Evolutionary conservation across 1,140 invertebrate genomes (phyloP).

Genomic region (Aphelinus certus): DNA sequence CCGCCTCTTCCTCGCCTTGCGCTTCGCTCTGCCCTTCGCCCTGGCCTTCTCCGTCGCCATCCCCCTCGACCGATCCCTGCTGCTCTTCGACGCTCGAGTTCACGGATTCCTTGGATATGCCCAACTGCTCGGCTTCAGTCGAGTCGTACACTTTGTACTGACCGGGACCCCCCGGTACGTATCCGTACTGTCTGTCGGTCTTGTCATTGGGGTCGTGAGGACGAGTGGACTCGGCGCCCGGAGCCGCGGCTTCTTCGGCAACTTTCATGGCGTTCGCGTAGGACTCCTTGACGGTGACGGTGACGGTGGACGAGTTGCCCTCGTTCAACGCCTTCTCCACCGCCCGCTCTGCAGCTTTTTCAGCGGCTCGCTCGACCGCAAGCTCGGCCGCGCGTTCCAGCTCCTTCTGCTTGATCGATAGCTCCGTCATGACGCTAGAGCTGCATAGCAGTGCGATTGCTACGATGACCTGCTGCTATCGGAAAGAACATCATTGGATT

Average conservation of each 20-base stretch:
- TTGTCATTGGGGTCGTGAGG: conserved; percentile 3
- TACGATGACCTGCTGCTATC: conserved; percentile 3
- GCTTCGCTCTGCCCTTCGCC: neutral
- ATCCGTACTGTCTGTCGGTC: conserved; percentile 18
- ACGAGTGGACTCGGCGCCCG: conserved; percentile 43
- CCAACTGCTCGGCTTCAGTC: conserved; percentile 13
- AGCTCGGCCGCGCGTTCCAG: conserved; percentile 60
- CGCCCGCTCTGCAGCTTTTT: conserved; percentile 59
- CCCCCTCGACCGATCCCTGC: neutral
- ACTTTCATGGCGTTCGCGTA: conserved; percentile 55
- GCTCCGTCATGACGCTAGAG: neutral
- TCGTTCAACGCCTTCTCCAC: conserved; percentile 59
- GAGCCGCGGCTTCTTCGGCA: conserved; percentile 48
- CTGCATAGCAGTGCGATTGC: neutral
- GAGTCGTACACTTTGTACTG: conserved; percentile 3
- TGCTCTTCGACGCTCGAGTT: conserved; percentile 27
- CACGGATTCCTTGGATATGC: conserved; percentile 27
- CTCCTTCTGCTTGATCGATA: conserved; percentile 49
- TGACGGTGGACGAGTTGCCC: conserved; percentile 56
- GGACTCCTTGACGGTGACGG: conserved; percentile 55
- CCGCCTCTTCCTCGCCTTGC: neutral
- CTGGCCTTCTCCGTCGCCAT: neutral
- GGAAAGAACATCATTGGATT: too few species aligned
- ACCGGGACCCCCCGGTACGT: neutral
- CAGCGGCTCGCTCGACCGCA: conserved; percentile 60